Base-by-base conservation (phyloP, 2,113 vertebrate species). In the Alosa alosa region DNA sequence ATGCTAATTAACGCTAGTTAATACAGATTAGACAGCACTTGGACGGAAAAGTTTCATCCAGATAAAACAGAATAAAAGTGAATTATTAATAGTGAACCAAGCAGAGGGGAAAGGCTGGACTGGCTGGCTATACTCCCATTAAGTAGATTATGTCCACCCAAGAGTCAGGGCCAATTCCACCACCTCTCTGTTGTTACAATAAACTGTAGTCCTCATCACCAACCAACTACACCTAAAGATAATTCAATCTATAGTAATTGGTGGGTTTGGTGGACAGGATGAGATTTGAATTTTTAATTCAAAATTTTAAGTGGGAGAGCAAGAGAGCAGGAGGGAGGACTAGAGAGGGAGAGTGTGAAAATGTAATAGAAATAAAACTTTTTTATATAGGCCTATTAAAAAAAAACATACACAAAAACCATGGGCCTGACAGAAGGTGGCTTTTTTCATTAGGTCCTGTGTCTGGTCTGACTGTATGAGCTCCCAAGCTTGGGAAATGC, bases 1-100 rank as follows among this genome's bases (percentile, higher is more conserved):
- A 98, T 97, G 96, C 96, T 97, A 98, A 98, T 99, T 97, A 97
- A 96, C 93, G 89, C 82, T 89, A 90, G 90, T 93, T 93, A 91
- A 90, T 90, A 85, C 84, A 91, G 90, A 93, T 92, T 91, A 88
- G 88, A 87, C 78, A 87, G 88, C 44, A 75, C 84, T 68, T 17
- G 75, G 87, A 84, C 20, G n/a, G 57, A 5, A 55, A 36, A 55
- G 49, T 39, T 31, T 55, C 31, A 78, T 78, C 13, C 25, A 36
- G 31, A 41, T 78, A 36, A 78, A 78, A 78, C 31, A 15, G 20
- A 78, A 78, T 78, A 39, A 78, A 78, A 78, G 55, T 83, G 15
- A 83, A 36, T 44, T 44, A 22, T 83, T 83, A 41, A 83, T 83
- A 13, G 72, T 64, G 36, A 55, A 83, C 44, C 52, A 78, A 78